Evolutionary conservation across 2,888 invertebrate species (phyloP).

Genomic region (Pammene aurita): DNA sequence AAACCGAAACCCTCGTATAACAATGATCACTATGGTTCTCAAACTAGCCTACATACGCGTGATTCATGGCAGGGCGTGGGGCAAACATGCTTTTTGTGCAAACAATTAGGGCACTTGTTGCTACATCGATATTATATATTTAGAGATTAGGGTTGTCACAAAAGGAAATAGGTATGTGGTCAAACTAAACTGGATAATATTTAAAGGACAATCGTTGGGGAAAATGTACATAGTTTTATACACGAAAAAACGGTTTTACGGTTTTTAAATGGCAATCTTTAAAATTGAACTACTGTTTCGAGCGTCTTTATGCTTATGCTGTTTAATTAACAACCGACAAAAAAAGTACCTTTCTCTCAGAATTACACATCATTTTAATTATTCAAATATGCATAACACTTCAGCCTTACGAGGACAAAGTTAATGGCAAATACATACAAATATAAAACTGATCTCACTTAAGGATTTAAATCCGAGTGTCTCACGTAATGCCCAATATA

Average conservation of each 20-base stretch:
- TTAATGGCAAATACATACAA: not conserved
- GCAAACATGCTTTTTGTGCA: slow-evolving; percentile 39
- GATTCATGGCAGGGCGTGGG: slow-evolving; percentile 39
- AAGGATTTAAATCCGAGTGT: slow-evolving; percentile 5
- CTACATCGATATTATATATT: slow-evolving; percentile 38
- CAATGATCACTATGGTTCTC: not conserved
- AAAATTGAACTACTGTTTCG: too few relatives aligned
- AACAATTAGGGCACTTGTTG: slow-evolving; percentile 42
- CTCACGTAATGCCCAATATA: slow-evolving; percentile 20
- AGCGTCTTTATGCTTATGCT: too few relatives aligned
- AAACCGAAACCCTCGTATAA: not conserved
- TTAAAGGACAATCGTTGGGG: too few relatives aligned
- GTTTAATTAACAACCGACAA: not conserved
- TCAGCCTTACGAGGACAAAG: not conserved
- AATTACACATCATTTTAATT: too few relatives aligned
- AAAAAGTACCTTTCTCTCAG: too few relatives aligned
- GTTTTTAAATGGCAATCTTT: too few relatives aligned
- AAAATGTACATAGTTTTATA: too few relatives aligned
- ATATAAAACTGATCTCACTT: not conserved
- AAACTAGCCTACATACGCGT: slow-evolving; percentile 23
- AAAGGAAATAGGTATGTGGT: not conserved
- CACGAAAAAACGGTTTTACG: too few relatives aligned
- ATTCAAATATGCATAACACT: too few relatives aligned
- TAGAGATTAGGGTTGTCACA: slow-evolving; percentile 32
- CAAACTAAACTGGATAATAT: not conserved